Conservation (phyloP, 1,140 invertebrate species). For the Pemphigus obesinymphae region DNA sequence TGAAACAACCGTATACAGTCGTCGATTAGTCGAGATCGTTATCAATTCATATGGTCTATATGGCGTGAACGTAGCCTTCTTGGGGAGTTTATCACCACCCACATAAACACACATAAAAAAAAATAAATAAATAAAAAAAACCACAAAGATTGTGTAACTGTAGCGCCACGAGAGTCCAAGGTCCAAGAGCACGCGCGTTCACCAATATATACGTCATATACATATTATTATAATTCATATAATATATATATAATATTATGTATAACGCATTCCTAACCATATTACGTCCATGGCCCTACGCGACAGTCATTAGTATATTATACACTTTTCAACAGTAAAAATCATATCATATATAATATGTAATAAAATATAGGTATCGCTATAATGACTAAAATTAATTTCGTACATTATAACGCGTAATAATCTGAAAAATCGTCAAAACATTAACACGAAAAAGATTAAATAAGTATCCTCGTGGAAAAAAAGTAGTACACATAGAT, state of each 20-base stretch:
- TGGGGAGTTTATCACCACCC: neutral
- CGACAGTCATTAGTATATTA: no score
- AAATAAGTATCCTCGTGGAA: neutral
- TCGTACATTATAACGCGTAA: no score
- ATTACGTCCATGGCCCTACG: constrained; percentile 6
- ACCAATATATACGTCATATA: neutral
- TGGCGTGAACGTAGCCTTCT: neutral
- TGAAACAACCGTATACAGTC: neutral
- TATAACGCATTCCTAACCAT: constrained; percentile 31
- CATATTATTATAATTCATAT: neutral
- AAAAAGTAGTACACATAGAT: no score
- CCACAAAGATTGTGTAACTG: constrained; percentile 22
- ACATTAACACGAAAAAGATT: no score
- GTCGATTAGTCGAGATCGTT: constrained; percentile 22
- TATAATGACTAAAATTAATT: no score
- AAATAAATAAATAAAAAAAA: no score
- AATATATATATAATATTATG: neutral
- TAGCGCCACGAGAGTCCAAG: constrained; percentile 17
- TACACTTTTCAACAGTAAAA: no score
- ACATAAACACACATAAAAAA: neutral
- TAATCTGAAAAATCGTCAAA: no score
- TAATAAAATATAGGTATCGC: neutral
- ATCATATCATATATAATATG: no score
- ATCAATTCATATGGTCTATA: neutral
- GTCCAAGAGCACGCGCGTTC: constrained; percentile 19